Evolutionary conservation across 2,888 invertebrate genomes (phyloP).

Genomic region (Xestia rhomboidea): DNA sequence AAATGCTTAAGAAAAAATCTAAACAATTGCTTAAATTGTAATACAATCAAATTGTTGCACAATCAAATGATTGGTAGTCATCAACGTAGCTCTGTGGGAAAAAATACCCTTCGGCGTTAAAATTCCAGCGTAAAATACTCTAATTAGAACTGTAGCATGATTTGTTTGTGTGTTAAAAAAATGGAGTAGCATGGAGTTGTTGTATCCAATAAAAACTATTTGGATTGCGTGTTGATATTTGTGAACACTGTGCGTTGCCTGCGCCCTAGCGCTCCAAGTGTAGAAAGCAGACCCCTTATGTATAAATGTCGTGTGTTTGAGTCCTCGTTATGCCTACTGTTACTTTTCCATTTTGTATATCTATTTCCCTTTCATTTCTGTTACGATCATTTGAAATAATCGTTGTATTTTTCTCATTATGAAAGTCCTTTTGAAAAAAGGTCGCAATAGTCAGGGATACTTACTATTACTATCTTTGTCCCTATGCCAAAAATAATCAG

Average conservation of each 20-base stretch:
- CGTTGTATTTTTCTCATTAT: not conserved
- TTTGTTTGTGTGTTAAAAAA: constrained; percentile 45
- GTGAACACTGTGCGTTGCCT: constrained; percentile 86
- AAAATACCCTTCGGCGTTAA: not conserved
- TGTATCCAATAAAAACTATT: constrained; percentile 62
- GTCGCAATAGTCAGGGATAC: not conserved
- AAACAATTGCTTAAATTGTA: constrained; percentile 11
- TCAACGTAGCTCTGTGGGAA: not conserved
- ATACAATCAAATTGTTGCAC: constrained; percentile 6
- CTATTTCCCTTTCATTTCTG: constrained; percentile 33
- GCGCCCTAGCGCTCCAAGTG: constrained; percentile 86
- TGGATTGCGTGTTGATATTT: constrained; percentile 68
- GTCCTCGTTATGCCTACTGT: constrained; percentile 64
- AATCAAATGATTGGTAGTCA: constrained; percentile 1
- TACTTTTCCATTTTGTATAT: constrained; percentile 57
- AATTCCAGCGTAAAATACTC: constrained; percentile 12
- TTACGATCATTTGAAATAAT: constrained; percentile 17
- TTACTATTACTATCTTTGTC: not conserved
- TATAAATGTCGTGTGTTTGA: constrained; percentile 65
- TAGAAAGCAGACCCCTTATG: constrained; percentile 80
- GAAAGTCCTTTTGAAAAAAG: not conserved
- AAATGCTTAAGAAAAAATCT: not conserved
- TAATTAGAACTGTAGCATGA: constrained; percentile 69
- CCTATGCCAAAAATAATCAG: not conserved
- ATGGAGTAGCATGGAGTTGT: constrained; percentile 64